phyloP scores from a whole-genome alignment of 2,888 invertebrate genomes.

The Ennomos quercinarius region DNA sequence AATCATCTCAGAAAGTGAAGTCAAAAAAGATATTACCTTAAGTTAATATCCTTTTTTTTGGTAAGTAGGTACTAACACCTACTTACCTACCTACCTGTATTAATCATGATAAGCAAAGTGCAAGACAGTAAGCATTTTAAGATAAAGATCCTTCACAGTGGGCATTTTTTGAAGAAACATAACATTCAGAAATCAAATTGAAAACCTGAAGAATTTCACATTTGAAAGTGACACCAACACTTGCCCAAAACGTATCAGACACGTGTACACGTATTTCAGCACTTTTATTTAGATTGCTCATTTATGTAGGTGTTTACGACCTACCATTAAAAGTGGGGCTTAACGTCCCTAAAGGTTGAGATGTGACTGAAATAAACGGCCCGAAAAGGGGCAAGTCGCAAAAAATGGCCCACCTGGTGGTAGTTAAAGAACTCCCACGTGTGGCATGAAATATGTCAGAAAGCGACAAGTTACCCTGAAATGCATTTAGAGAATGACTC shows the following conservation, averaged over 20 bases:
- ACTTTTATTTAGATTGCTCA: slow-evolving; percentile 29
- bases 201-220: background rate
- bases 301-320: slow-evolving; percentile 30
- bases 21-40: too few relatives aligned
- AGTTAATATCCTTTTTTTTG: too few relatives aligned
- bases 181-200: too few relatives aligned
- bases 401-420: slow-evolving; percentile 35
- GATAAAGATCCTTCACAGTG: too few relatives aligned
- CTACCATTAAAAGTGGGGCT: slow-evolving; percentile 24
- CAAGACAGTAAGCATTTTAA: too few relatives aligned
- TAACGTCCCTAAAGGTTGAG: slow-evolving; percentile 21
- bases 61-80: too few relatives aligned
- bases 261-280: slow-evolving; percentile 6
- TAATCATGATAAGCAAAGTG: too few relatives aligned
- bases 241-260: background rate
- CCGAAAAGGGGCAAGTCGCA: slow-evolving; percentile 24
- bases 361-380: slow-evolving; percentile 32
- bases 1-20: too few relatives aligned
- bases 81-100: too few relatives aligned
- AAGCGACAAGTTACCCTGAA: slow-evolving; percentile 22
- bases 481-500: slow-evolving; percentile 2
- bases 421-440: slow-evolving; percentile 28
- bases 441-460: slow-evolving; percentile 23
- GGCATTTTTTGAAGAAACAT: too few relatives aligned
- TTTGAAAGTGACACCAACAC: background rate